phyloP scores from a whole-genome alignment of 2,888 invertebrate species.

The Eutolmus rufibarbis region DNA sequence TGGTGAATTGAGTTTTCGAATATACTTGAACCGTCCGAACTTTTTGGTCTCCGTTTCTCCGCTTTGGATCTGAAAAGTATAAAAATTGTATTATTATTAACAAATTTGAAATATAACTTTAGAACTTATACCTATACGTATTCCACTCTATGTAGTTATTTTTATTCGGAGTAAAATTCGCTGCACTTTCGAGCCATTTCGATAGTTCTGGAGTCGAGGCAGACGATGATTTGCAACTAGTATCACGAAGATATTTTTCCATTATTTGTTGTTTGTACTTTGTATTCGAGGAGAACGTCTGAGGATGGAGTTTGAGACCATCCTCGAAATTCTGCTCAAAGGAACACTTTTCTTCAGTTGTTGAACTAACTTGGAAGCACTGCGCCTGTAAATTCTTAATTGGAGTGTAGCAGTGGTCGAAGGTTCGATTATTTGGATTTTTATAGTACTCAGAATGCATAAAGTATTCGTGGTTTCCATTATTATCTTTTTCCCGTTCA shows the following conservation, averaged over 20 bases:
- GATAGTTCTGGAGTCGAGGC: constrained; percentile 69
- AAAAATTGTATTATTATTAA: neutral
- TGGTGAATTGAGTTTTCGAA: constrained; percentile 64
- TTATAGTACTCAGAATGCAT: constrained; percentile 34
- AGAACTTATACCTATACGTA: constrained; percentile 54
- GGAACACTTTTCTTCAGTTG: constrained; percentile 58
- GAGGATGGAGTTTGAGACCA: constrained; percentile 45
- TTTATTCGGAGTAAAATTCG: constrained; percentile 75
- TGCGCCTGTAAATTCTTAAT: constrained; percentile 51
- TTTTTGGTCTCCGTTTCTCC: constrained; percentile 36
- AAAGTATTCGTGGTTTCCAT: constrained; percentile 2
- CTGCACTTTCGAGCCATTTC: constrained; percentile 80
- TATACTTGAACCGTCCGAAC: constrained; percentile 36
- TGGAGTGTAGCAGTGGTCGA: constrained; percentile 58
- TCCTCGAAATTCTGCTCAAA: constrained; percentile 47
- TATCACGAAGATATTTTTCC: constrained; percentile 66
- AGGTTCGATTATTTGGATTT: constrained; percentile 39
- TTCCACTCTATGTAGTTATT: constrained; percentile 75
- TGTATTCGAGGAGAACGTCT: constrained; percentile 51
- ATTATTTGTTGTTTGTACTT: constrained; percentile 70
- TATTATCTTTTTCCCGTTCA: neutral
- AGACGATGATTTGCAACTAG: constrained; percentile 47
- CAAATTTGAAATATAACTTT: constrained; percentile 7
- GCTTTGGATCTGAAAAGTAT: constrained; percentile 29
- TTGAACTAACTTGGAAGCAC: constrained; percentile 62